These are phyloP conservation scores for Agrochola macilenta DNA, from an alignment of 2,888 invertebrate genomes.

Conservation along the genomic window DNA sequence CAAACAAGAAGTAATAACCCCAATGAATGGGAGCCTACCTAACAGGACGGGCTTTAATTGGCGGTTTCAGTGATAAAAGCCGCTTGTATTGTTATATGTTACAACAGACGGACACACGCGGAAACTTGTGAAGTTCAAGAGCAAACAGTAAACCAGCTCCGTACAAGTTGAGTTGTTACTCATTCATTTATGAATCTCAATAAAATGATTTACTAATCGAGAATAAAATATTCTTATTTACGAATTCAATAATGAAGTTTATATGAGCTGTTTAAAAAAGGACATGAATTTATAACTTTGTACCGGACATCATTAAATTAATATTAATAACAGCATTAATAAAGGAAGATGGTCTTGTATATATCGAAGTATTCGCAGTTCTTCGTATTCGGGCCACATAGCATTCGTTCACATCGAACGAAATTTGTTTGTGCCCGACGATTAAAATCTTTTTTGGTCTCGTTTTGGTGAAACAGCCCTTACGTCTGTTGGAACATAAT, in stretches of 20 bases:
- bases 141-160: conserved; percentile 56
- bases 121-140: conserved; percentile 53
- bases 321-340: conserved; percentile 60
- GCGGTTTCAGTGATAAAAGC: conserved; percentile 63
- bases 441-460: conserved; percentile 58
- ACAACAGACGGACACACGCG: conserved; percentile 38
- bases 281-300: conserved; percentile 54
- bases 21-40: conserved; percentile 60
- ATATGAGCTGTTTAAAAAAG: conserved; percentile 51
- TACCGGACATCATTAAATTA: conserved; percentile 59
- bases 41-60: conserved; percentile 64
- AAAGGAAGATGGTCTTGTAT: conserved; percentile 58
- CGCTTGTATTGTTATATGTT: conserved; percentile 59
- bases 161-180: conserved; percentile 49
- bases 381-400: conserved; percentile 54
- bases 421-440: conserved; percentile 57
- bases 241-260: conserved; percentile 52
- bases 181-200: conserved; percentile 60
- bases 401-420: conserved; percentile 32
- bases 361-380: conserved; percentile 45
- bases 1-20: conserved; percentile 75
- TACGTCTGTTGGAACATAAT: conserved; percentile 73
- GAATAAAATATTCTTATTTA: conserved; percentile 52
- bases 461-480: conserved; percentile 62
- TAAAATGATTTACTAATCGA: conserved; percentile 60